Evolutionary conservation across 2,888 invertebrate genomes (phyloP), one percentile per base, ranked within the genome.

Genomic region (Mesorhabditis belari): DNA sequence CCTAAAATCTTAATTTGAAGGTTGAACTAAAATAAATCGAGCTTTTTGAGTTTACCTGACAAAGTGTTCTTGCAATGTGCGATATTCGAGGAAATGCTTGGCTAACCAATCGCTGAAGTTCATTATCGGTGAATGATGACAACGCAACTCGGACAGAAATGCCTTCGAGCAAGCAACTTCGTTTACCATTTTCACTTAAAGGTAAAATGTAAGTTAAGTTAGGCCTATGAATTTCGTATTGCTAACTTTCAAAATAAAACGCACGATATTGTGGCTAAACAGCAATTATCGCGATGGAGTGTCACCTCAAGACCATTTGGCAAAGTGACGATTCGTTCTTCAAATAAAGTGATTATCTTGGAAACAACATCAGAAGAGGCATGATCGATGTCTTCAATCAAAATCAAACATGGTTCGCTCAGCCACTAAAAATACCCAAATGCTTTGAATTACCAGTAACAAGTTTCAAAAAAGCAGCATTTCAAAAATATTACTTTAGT

Each of bases 331-430:
- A 87, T 12, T 49, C 74, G 54, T n/a, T 53, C 25, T 26, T 60
- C 63, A 5, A 65, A 60, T 24, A 79, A 62, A 17, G 74, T 60
- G 23, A 79, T 62, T 21, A 71, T 66, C 4, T 72, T 66, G 27
- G 26, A 19, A 4, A 91, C 88, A 0, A 96, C 91, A 82, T 98
- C 98, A 79, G 90, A 87, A 2, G 92, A 90, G 2, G 94, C 95
- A 64, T 88, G 88, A 81, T 98, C 95, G 55, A 98, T 88, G 81
- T 98, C 98, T 85, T 98, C 96, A 64, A 98, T 83, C 3, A 98
- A 84, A 27, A 79, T 66, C 26, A 98, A 82, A 94, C 96, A 96
- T 77, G 89, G 62, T 28, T 65, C 59, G 57, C 59, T 61, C 5
- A 76, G 57, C 70, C 67, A 71, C 68, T 75, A 56, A 25, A 71